Base-by-base conservation (phyloP, 1,140 invertebrate species). In the Drosophila sechellia region DNA sequence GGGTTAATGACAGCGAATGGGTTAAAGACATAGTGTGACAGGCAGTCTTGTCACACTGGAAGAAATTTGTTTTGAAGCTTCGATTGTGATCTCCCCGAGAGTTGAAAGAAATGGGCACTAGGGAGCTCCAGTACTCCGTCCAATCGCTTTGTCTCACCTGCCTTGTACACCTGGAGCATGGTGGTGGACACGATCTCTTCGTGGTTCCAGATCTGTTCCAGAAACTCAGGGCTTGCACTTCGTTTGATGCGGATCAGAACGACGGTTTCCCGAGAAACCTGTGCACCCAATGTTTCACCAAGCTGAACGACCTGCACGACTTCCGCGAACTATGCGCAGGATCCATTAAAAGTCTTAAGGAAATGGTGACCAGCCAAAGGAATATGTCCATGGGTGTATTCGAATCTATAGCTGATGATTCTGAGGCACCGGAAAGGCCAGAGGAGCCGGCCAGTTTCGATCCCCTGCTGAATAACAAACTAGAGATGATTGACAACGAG, bases 71-170 rank as follows among this genome's bases (percentile, higher is more conserved):
- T 43, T 73, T 53, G 39, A 17, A 20, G 25, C 60, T 53, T 12
- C 12, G 35, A 17, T 40, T 40, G 50, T 27, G 25, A 31, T 40
- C 27, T 70, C 43, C 52, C 15, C n/a, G 10, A 53, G 56, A 48
- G 4, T 48, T 20, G 43, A 17, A 15, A 49, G 52, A 49, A 46
- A 74, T 75, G 71, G 59, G 20, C 37, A 49, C 50, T 37, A 50
- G 34, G 15, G 50, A 74, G 37, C 58, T 48, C 4, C 60, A 43
- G 37, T 43, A 56, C 37, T 40, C 70, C 49, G 57, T 63, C 39
- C 43, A 84, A 55, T 69, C 86, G 27, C 50, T 91, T 49, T 92
- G 90, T 50, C 90, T 90, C 13, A 79, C 80, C 66, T 92, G 90
- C 22, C 50, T 92, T 20, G 55, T 65, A 6, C 57, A 78, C 25